Evolutionary conservation across 2,888 invertebrate species (phyloP), one percentile per base, ranked within the genome.

Genomic region (Mimumesa dahlbomi): DNA sequence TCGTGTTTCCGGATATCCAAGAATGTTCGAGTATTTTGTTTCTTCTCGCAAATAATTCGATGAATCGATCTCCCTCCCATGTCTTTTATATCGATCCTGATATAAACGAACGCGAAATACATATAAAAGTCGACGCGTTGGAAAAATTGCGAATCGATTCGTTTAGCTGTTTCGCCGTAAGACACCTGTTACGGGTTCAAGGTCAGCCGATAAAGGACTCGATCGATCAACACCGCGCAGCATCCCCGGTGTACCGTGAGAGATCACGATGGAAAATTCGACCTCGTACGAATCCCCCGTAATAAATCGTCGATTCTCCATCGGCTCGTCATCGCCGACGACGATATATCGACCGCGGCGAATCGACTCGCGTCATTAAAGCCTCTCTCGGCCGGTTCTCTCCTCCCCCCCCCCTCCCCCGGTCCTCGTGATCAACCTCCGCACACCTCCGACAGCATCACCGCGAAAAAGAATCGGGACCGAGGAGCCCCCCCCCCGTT

Each of bases 291-390:
- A 57, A 67, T 68, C 66, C 38, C n/a, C 72, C 53, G 53, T 79
- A 73, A 81, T 81, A 81, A 79, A 79, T 81, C 73, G 73, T 64
- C 75, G 75, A 81, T 79, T 79, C 68, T 65, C 75, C 77, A 74
- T 75, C 71, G 70, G 61, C 71, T 69, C 70, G 68, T 75, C 80
- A 72, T 74, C 77, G 74, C 71, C 58, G 65, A 56, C 78, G 61
- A 72, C 81, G 81, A 82, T 81, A 82, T 81, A 81, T 79, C 75
- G 82, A 80, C 78, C 80, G 78, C 40, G 77, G 70, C 78, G 74
- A 82, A 82, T 75, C 74, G 67, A 45, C 63, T 56, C 58, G 72
- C 74, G 77, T 79, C 80, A 75, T 82, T 81, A 82, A 77, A 74
- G 78, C 61, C 61, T 46, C 61, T 46, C 59, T 31, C 48, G 52